Conservation (phyloP, 2,797 vertebrate species). For the Sciurus carolinensis region DNA sequence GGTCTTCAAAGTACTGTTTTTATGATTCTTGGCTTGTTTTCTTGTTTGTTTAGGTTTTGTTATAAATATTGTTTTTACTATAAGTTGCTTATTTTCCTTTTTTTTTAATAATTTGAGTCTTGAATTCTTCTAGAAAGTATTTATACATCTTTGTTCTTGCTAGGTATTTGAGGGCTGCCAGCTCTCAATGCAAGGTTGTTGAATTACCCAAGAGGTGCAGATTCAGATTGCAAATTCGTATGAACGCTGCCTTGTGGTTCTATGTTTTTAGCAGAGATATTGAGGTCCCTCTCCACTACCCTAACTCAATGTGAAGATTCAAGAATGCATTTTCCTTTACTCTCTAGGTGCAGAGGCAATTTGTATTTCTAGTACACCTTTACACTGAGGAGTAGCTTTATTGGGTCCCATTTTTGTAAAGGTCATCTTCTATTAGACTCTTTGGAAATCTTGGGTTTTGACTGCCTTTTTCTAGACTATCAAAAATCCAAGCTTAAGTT, state of each 20-base stretch:
- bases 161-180: neutral
- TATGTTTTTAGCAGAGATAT: neutral
- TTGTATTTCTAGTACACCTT: neutral
- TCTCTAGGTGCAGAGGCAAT: neutral
- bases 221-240: neutral
- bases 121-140: constrained; percentile 1
- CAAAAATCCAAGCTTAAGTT: neutral
- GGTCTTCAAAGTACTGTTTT: constrained; percentile 1
- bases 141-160: constrained; percentile 43
- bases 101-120: neutral
- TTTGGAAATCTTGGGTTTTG: neutral
- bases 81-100: neutral
- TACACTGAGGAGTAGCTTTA: neutral
- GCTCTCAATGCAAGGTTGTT: neutral
- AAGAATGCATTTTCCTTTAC: neutral
- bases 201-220: neutral
- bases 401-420: neutral
- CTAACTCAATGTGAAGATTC: neutral
- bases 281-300: neutral
- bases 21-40: neutral
- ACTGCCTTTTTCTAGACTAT: neutral
- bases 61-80: constrained; percentile 37
- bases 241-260: neutral
- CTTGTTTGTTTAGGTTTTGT: constrained; percentile 34
- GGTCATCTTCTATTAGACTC: neutral